Base-by-base conservation (phyloP, 2,888 invertebrate species). In the Megalurothrips usitatus region DNA sequence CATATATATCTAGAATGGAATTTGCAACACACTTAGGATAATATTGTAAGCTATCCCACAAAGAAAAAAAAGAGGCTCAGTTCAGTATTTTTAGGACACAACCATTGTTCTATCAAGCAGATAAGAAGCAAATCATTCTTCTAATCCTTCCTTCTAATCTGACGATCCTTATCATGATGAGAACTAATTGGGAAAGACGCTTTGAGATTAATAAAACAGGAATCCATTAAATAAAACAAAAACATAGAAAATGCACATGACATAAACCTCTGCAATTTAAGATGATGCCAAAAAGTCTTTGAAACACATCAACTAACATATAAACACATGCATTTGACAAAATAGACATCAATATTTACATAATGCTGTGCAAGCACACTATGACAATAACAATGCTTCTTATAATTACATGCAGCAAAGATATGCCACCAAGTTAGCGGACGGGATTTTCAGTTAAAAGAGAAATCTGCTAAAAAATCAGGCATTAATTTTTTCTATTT, bases 281-380 rank as follows among this genome's bases (percentile, higher is more conserved):
- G 26, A 75, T 12, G 26, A 75, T 75, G 68, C 68, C 68, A 75
- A 75, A 75, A 75, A 75, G 68, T 75, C 68, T 75, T 75, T 75
- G 68, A 75, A 75, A 75, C 68, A 75, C 68, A 75, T 75, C 68
- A 75, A 75, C 68, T 75, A 75, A 75, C 68, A 75, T 75, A 75
- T 75, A 75, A 75, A 75, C 68, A 75, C 68, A 75, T 75, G 68
- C 68, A 75, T 75, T 75, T 75, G 68, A 75, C 68, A 75, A 75
- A 75, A 75, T 75, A 75, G 68, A 75, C 68, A 75, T 75, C 68
- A 75, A 75, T 75, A 75, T 75, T 26, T 75, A 75, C 68, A 75
- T 75, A 75, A 75, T 75, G 68, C 68, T 75, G 68, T 75, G 68
- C 68, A 75, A 75, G 68, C 68, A 75, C 68, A 75, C 68, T 26